phyloP scores from a whole-genome alignment of 2,888 invertebrate genomes.

The Hybos culiciformis region DNA sequence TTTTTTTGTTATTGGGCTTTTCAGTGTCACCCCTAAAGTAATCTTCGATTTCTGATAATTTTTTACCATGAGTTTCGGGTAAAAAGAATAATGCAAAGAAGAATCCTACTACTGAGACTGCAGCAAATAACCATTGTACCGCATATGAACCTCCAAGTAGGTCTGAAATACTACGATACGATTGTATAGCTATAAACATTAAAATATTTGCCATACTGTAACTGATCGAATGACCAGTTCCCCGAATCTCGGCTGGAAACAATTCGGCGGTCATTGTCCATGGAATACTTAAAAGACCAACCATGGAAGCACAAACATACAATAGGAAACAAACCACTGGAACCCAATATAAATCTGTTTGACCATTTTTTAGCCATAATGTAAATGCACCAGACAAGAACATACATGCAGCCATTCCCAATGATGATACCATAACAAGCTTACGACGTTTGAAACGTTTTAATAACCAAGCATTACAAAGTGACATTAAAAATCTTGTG shows the following conservation, averaged over 20 bases:
- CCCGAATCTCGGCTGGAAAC: constrained; percentile 45
- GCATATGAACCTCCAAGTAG: constrained; percentile 37
- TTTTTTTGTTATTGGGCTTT: too few relatives aligned
- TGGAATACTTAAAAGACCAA: constrained; percentile 45
- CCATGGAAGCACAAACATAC: constrained; percentile 45
- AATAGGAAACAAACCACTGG: constrained; percentile 40
- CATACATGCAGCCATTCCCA: constrained; percentile 45
- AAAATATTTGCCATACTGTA: constrained; percentile 43
- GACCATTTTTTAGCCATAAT: constrained; percentile 34
- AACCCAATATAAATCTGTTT: constrained; percentile 31
- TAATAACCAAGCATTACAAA: constrained; percentile 42
- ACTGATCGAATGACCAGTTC: constrained; percentile 43
- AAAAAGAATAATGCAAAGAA: constrained; percentile 31
- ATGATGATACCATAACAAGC: constrained; percentile 39
- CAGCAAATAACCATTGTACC: constrained; percentile 43
- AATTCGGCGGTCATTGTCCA: constrained; percentile 54
- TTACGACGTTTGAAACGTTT: constrained; percentile 40
- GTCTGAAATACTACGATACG: constrained; percentile 32
- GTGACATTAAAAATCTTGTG: constrained; percentile 43
- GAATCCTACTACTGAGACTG: constrained; percentile 32
- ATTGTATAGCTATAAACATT: constrained; percentile 44
- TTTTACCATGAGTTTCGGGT: constrained; percentile 51
- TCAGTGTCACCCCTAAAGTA: constrained; percentile 44
- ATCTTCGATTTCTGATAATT: constrained; percentile 44
- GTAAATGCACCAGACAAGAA: constrained; percentile 42